Evolutionary conservation across 2,113 vertebrate genomes (phyloP).

Genomic region (Taurulus bubalis): DNA sequence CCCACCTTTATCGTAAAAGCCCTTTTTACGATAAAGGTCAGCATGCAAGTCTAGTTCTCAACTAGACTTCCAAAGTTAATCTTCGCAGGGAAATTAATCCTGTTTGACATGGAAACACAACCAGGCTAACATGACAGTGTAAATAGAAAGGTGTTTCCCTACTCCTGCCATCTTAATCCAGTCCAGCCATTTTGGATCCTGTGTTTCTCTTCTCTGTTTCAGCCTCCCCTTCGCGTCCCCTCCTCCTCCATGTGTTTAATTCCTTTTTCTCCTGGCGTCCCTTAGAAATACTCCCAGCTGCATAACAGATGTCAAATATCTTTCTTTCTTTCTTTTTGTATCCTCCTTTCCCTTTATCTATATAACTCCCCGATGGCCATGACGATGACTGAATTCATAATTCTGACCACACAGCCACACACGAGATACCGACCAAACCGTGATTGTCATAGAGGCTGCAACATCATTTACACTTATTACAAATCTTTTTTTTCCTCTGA

Average conservation of each 20-base stretch:
- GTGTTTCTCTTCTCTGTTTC: slow-evolving; percentile 60
- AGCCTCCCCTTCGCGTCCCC: slow-evolving; percentile 34
- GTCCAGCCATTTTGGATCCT: slow-evolving; percentile 73
- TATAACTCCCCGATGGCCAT: slow-evolving; percentile 14
- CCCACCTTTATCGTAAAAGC: slow-evolving; percentile 27
- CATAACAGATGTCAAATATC: slow-evolving; percentile 75
- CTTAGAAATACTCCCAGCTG: slow-evolving; percentile 74
- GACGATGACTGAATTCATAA: slow-evolving; percentile 34
- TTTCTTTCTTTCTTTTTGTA: slow-evolving; percentile 17
- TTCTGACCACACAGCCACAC: slow-evolving; percentile 31
- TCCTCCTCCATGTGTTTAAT: slow-evolving; percentile 64
- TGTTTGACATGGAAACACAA: slow-evolving; percentile 24
- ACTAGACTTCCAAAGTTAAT: slow-evolving; percentile 32
- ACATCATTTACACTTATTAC: slow-evolving; percentile 34
- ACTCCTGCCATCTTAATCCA: slow-evolving; percentile 67
- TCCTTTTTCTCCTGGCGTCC: slow-evolving; percentile 66
- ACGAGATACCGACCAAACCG: slow-evolving; percentile 8
- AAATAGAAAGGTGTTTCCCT: slow-evolving; percentile 49
- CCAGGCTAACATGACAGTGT: slow-evolving; percentile 13
- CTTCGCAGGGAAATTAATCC: slow-evolving; percentile 10
- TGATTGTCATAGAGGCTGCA: slow-evolving; percentile 13
- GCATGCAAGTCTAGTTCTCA: not conserved
- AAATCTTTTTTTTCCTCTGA: not conserved
- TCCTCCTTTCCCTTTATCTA: slow-evolving; percentile 33
- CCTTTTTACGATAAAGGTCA: slow-evolving; percentile 45